Evolutionary conservation across 2,797 vertebrate species (phyloP).

Genomic region (Neopelma chrysocephalum): DNA sequence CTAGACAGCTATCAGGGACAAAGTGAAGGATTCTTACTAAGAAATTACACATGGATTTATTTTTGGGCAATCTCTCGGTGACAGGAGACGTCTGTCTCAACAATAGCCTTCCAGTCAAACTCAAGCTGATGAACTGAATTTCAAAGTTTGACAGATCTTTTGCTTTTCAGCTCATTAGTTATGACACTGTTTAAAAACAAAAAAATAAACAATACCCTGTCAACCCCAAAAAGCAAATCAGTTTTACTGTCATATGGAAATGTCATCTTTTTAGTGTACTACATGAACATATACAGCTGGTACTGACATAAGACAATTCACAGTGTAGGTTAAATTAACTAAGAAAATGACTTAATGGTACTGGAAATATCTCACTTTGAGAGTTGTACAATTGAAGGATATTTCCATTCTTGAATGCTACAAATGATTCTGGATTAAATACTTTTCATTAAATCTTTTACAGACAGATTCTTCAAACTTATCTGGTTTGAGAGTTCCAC

Average conservation of each 20-base stretch:
- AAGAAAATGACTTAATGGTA: neutral
- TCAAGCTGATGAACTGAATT: neutral
- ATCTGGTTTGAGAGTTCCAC: neutral
- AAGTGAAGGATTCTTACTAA: neutral
- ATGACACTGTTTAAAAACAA: neutral
- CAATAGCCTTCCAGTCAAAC: neutral
- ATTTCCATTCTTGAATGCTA: neutral
- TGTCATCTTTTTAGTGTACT: neutral
- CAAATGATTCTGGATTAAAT: neutral
- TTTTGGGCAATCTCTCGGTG: neutral
- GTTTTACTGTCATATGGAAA: neutral
- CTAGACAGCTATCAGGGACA: neutral
- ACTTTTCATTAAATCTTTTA: neutral
- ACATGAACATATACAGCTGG: neutral
- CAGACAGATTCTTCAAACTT: neutral
- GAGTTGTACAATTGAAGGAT: neutral
- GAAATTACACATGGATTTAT: neutral
- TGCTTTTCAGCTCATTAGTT: neutral
- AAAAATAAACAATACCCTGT: neutral
- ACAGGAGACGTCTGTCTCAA: neutral
- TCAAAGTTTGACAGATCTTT: neutral
- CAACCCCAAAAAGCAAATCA: accelerated
- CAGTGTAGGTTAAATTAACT: neutral
- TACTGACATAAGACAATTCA: neutral
- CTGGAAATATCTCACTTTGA: neutral